phyloP scores from a whole-genome alignment of 2,797 vertebrate genomes.

The Amblyopsis hoosieri region DNA sequence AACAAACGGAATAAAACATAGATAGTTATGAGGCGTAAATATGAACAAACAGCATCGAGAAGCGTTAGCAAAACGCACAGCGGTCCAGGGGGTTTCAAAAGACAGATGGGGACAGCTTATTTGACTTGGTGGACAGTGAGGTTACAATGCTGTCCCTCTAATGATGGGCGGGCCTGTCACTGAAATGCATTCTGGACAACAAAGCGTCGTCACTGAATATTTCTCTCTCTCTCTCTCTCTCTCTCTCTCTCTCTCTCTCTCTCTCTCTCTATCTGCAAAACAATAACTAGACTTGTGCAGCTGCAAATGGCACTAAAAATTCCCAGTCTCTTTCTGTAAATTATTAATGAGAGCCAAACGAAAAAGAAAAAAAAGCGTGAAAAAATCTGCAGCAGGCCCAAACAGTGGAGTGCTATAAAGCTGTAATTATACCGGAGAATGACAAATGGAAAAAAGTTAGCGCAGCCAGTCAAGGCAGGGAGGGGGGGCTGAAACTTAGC shows the following conservation, averaged over 20 bases:
- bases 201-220: conserved; percentile 40
- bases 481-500: conserved; percentile 52
- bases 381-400: conserved; percentile 42
- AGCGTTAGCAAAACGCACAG: conserved; percentile 46
- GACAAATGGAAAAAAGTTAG: conserved; percentile 70
- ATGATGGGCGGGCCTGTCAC: conserved; percentile 62
- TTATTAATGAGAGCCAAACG: conserved; percentile 70
- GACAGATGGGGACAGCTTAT: conserved; percentile 58
- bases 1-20: conserved; percentile 70
- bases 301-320: conserved; percentile 76
- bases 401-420: conserved; percentile 55
- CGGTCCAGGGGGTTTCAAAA: conserved; percentile 29
- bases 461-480: conserved; percentile 48
- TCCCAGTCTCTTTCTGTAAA: conserved; percentile 70
- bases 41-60: conserved; percentile 67
- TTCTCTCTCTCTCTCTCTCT: not conserved
- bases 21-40: conserved; percentile 61
- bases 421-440: conserved; percentile 67
- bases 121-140: conserved; percentile 50
- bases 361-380: conserved; percentile 28
- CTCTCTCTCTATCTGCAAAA: conserved; percentile 29
- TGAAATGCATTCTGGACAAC: conserved; percentile 55
- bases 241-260: no score
- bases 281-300: conserved; percentile 72
- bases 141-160: conserved; percentile 16